Evolutionary conservation across 2,888 invertebrate species (phyloP).

Genomic region (Zhuqinia jingwanae): DNA sequence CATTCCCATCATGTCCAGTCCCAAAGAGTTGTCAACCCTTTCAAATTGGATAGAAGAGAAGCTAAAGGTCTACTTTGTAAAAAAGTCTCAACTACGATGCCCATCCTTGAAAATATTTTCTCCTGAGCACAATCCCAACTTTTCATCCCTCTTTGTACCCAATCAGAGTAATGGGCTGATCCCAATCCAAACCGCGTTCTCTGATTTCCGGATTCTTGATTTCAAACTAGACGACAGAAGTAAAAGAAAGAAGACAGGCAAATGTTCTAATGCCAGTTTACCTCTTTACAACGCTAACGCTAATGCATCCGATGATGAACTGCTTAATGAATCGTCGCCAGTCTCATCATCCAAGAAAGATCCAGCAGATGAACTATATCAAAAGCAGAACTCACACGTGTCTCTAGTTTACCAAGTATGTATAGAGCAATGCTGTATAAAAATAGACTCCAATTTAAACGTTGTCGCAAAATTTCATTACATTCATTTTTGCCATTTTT

Average conservation of each 20-base stretch:
- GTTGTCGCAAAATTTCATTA: too few species aligned
- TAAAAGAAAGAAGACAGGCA: not conserved
- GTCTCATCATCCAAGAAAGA: not conserved
- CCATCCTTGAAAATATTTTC: slow-evolving; percentile 17
- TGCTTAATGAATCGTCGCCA: not conserved
- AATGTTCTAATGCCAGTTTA: slow-evolving; percentile 30
- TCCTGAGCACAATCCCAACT: not conserved
- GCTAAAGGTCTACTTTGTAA: slow-evolving; percentile 50
- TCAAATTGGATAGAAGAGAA: slow-evolving; percentile 60
- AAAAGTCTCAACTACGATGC: not conserved
- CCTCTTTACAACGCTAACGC: not conserved
- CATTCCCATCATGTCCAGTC: not conserved
- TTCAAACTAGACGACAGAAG: slow-evolving; percentile 37
- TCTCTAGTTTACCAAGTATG: slow-evolving; percentile 55
- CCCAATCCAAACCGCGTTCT: slow-evolving; percentile 41
- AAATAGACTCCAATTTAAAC: not conserved
- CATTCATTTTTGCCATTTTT: not conserved
- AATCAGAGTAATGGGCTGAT: slow-evolving; percentile 48
- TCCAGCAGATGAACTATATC: slow-evolving; percentile 19
- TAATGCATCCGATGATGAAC: slow-evolving; percentile 15
- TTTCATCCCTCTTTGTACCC: slow-evolving; percentile 13
- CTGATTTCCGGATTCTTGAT: slow-evolving; percentile 65
- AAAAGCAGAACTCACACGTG: slow-evolving; percentile 33
- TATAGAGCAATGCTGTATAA: not conserved
- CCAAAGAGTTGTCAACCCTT: slow-evolving; percentile 31